Percentiles rank a stretch among this genome's conserved stretches.
phyloP scores from a whole-genome alignment of 2,888 invertebrate genomes.

The Caenorhabditis sp. region DNA sequence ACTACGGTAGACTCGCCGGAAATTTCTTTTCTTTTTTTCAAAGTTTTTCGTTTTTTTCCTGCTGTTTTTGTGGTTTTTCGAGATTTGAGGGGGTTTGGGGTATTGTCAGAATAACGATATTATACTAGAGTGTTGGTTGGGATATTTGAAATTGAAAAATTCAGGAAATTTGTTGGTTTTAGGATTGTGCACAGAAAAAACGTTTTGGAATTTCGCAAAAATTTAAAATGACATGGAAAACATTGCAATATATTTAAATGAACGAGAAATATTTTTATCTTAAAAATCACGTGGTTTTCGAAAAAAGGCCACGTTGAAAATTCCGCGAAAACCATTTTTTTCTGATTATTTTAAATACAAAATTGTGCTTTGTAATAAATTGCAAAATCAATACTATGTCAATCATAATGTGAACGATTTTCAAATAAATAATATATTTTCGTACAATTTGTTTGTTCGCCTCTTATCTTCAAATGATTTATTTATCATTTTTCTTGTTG shows the following conservation, averaged over 20 bases:
- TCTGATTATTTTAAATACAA: too few species aligned
- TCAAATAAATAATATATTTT: background rate
- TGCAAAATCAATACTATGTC: background rate
- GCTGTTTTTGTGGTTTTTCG: background rate
- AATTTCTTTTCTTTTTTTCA: conserved; percentile 7
- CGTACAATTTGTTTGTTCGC: background rate
- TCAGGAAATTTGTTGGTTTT: too few species aligned
- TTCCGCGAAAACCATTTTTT: too few species aligned
- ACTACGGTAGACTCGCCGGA: conserved; percentile 3
- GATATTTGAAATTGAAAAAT: too few species aligned
- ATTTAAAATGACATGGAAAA: background rate
- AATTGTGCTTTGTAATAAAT: background rate
- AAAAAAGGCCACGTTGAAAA: too few species aligned
- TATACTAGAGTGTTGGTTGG: too few species aligned
- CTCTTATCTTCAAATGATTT: background rate
- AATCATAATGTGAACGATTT: background rate
- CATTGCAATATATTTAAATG: too few species aligned
- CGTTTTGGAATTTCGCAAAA: too few species aligned
- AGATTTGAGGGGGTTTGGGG: background rate
- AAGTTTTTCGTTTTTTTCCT: background rate
- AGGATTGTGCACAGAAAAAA: too few species aligned
- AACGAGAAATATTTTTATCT: too few species aligned
- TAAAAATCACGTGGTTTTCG: too few species aligned
- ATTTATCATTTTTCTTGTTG: background rate
- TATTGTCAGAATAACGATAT: too few species aligned